phyloP scores from a whole-genome alignment of 2,888 invertebrate species.

The Drosophila pseudotalamancana region DNA sequence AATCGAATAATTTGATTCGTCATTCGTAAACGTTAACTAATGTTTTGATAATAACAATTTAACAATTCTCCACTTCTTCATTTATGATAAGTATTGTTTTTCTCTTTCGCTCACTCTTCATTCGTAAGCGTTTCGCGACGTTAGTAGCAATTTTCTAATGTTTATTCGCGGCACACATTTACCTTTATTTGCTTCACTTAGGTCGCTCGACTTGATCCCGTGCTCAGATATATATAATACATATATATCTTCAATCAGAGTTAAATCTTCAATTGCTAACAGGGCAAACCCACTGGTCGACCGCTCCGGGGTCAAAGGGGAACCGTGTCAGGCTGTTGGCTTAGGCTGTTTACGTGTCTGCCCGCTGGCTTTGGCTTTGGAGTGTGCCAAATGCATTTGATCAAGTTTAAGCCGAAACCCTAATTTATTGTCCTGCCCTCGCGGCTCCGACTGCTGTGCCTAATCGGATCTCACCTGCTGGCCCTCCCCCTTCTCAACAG shows the following conservation, averaged over 20 bases:
- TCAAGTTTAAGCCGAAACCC: conserved; percentile 32
- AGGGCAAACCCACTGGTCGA: conserved; percentile 16
- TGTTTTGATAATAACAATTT: too few relatives aligned
- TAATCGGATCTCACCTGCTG: conserved; percentile 72
- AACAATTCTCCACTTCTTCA: too few relatives aligned
- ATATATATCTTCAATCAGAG: conserved; percentile 1
- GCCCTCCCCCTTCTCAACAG: conserved; percentile 3
- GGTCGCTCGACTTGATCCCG: neutral
- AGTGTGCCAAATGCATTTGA: conserved; percentile 13
- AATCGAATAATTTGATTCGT: too few relatives aligned
- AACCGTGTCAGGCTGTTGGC: neutral
- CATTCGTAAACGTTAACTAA: too few relatives aligned
- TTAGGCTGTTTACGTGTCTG: conserved; percentile 1
- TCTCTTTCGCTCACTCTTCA: neutral
- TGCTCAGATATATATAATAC: neutral
- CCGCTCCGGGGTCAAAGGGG: neutral
- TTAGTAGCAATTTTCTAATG: neutral
- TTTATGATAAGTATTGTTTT: too few relatives aligned
- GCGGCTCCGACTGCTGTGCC: conserved; percentile 48
- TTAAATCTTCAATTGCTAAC: conserved; percentile 42
- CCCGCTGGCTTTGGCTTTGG: conserved; percentile 18
- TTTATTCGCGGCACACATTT: neutral
- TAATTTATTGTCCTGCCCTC: conserved; percentile 44
- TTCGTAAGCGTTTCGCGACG: neutral
- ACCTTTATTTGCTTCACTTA: neutral